Base-by-base conservation (phyloP, 23 tunicate genomes). In the Ascidia mentula region DNA sequence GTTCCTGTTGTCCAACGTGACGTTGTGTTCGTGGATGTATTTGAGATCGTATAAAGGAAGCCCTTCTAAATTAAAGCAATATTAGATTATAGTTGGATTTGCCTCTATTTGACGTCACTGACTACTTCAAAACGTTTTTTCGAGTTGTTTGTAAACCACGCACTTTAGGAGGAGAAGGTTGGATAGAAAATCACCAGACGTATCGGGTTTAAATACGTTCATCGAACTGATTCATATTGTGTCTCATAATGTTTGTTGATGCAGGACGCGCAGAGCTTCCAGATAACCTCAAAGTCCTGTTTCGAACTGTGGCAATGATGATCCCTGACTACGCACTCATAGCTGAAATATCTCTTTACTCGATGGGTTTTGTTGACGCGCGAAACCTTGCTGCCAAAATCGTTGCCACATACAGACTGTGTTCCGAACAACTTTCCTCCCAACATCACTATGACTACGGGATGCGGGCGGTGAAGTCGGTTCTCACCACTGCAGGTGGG, bases 391-490 rank as follows among this genome's bases (percentile, higher is more conserved):
- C 99, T 1, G 87, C 97, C 13, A 96, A 96, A 46, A 96, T 96
- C 42, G 97, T 98, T 3, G 99, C 91, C 34, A 74, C 91, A 17
- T 96, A 91, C 82, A 83, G 97, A 46, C 69, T 96, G 18, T 87
- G 99, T 40, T 89, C 92, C 8, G 99, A 96, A 61, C 99, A 96
- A 39, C 82, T 96, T 28, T 96, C 99, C 13, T 90, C 92, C 13
- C 99, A 96, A 60, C 89, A 96, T 81, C 99, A 96, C 72, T 96
- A 96, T 65, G 99, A 96, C 77, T 96, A 96, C 72, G 99, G 99
- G 32, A 82, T 96, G 80, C 86, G 99, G 45, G 99, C 99, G 0
- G 77, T 96, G 17, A 91, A 91, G 65, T 84, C 99, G n/a, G 99
- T 96, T 24, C 45, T 96, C 38, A 85, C 86, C 13, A 87, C 91